Base-by-base conservation (phyloP, 2,888 invertebrate species). In the Acleris sparsana region DNA sequence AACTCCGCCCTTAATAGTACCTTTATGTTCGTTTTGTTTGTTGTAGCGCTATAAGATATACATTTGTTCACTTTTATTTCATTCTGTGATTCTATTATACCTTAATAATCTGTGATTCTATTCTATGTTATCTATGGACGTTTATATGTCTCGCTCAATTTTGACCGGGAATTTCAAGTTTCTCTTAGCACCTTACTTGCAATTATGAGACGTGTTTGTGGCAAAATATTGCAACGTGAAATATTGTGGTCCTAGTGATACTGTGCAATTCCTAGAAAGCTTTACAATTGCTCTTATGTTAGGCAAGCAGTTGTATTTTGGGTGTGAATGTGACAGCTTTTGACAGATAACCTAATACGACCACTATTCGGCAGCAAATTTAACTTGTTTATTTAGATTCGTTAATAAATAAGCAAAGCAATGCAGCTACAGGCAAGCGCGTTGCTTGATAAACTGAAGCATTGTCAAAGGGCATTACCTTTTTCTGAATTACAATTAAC, bases 371-470 rank as follows among this genome's bases (percentile, higher is more conserved):
- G 62, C 59, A 61, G 53, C 44, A 66, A 59, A 46, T 61, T 52
- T 48, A n/a, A 68, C 18, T 49, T 49, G 46, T 53, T 53, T 44
- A 58, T 48, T 58, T 49, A 16, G 43, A 46, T 43, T 51, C 20
- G 29, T 51, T 44, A 51, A 55, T 22, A 51, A 51, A 59, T 49
- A 67, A 62, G 44, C 67, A 77, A 67, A 62, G 44, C 67, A 77
- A 93, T 93, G 93, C 92, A 91, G 77, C 83, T 90, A 76, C 94
- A 94, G 86, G 91, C 94, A 71, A 93, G 89, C 72, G 93, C 94
- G 48, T 82, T 94, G 68, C 76, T 93, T 68, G 93, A 93, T 69
- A 93, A 94, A 82, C 78, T 94, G 69, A 93, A 93, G 73, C 85
- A 92, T 74, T 88, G 94, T 80, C 93, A 91, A 71, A 92, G 93